Conservation (phyloP, 2,888 invertebrate genomes). For the Diplolepis rosae region DNA sequence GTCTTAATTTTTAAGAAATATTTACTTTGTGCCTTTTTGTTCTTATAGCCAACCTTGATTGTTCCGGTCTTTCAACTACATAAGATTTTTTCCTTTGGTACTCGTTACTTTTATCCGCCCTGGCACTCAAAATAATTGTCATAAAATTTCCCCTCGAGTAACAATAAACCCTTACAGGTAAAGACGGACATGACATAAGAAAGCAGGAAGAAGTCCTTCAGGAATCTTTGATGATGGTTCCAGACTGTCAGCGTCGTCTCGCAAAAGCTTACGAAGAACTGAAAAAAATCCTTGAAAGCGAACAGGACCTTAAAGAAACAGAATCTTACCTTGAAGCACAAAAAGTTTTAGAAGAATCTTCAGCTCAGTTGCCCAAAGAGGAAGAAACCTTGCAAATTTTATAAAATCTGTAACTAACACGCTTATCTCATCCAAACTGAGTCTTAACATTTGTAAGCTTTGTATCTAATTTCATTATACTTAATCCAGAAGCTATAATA, state of each 20-base stretch:
- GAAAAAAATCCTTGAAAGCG: slow-evolving; percentile 82
- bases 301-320: slow-evolving; percentile 84
- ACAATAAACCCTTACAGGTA: slow-evolving; percentile 72
- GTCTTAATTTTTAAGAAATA: slow-evolving; percentile 26
- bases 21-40: background rate
- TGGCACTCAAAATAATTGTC: background rate
- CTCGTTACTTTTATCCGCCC: background rate
- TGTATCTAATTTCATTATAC: background rate
- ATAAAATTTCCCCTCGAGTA: background rate
- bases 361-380: slow-evolving; percentile 62
- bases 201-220: slow-evolving; percentile 93
- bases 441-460: background rate
- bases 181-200: slow-evolving; percentile 85
- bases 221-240: slow-evolving; percentile 94
- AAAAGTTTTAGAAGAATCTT: slow-evolving; percentile 78
- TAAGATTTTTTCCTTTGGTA: background rate
- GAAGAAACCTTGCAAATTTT: slow-evolving; percentile 52
- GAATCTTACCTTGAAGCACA: slow-evolving; percentile 83
- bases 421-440: background rate
- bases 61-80: too few relatives aligned
- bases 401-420: slow-evolving; percentile 16
- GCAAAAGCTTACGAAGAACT: slow-evolving; percentile 86
- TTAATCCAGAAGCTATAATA: background rate
- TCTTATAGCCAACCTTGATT: too few relatives aligned
- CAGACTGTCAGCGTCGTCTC: slow-evolving; percentile 88